A percentile compares a stretch with the other conserved stretches of the same genome.
These are phyloP conservation scores for Teleopsis dalmanni DNA, from an alignment of 1,140 invertebrate genomes.

Conservation along the genomic window DNA sequence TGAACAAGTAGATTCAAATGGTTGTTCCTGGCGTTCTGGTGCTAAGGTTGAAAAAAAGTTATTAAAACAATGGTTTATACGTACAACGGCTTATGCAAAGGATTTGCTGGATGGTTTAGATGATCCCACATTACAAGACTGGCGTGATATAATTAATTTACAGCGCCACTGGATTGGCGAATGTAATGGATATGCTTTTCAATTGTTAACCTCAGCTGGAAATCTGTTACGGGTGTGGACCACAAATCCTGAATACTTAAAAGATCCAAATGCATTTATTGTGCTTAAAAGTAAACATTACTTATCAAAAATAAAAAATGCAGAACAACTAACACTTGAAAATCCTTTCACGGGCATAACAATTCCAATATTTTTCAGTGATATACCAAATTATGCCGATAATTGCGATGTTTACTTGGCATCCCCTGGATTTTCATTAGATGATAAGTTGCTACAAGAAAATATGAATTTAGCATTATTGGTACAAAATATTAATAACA, in stretches of 20 bases:
- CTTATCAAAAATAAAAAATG: constrained; percentile 39
- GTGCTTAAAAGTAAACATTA: constrained; percentile 50
- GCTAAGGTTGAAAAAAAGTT: constrained; percentile 85
- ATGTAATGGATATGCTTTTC: constrained; percentile 80
- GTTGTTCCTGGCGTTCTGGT: constrained; percentile 93
- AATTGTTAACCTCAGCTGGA: constrained; percentile 44
- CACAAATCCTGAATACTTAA: constrained; percentile 63
- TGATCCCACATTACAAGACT: constrained; percentile 60
- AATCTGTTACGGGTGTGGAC: constrained; percentile 66
- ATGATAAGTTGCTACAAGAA: constrained; percentile 53
- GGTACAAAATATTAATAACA: constrained; percentile 41
- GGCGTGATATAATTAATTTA: constrained; percentile 79
- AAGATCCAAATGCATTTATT: constrained; percentile 57
- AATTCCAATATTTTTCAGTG: constrained; percentile 58
- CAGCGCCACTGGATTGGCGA: constrained; percentile 96
- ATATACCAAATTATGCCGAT: constrained; percentile 52
- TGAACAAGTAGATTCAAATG: constrained; percentile 92
- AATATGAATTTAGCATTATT: constrained; percentile 23
- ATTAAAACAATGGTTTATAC: constrained; percentile 93
- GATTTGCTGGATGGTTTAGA: constrained; percentile 66
- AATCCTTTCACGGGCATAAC: constrained; percentile 68
- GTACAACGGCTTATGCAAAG: constrained; percentile 83
- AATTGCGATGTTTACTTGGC: constrained; percentile 63
- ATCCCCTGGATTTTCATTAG: constrained; percentile 48
- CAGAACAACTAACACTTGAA: constrained; percentile 49